Percentiles rank a stretch among this genome's conserved stretches.
Conservation (phyloP, 1,140 invertebrate genomes). For the Trichonephila clavipes region DNA sequence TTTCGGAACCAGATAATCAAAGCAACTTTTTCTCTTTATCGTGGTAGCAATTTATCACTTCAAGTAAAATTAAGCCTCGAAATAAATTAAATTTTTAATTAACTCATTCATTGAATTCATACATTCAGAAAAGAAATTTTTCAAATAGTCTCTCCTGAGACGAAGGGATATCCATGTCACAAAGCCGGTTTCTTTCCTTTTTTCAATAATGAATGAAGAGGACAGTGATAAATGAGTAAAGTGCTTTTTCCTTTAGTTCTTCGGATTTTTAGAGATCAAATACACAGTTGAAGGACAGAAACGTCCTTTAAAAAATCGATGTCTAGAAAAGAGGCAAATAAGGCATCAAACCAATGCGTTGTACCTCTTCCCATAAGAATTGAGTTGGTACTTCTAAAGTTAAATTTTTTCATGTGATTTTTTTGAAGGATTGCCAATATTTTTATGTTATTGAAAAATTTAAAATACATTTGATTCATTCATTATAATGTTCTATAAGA, state of each 20-base stretch:
- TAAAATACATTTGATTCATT: too few relatives aligned
- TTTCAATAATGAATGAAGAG: not conserved
- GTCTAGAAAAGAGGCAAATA: not conserved
- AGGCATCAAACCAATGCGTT: not conserved
- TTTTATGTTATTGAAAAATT: too few relatives aligned
- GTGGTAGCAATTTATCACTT: too few relatives aligned
- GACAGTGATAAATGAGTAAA: constrained; percentile 15
- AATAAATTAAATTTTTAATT: not conserved
- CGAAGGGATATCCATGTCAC: too few relatives aligned
- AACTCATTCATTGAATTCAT: not conserved
- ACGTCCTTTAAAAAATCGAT: not conserved
- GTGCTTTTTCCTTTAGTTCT: not conserved
- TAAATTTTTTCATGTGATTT: not conserved
- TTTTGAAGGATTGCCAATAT: too few relatives aligned
- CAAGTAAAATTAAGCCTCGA: too few relatives aligned
- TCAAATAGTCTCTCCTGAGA: not conserved
- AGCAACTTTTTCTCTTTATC: too few relatives aligned
- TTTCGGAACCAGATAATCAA: too few relatives aligned
- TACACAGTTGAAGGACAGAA: not conserved
- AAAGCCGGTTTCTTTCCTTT: not conserved
- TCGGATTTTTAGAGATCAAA: not conserved
- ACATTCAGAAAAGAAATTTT: not conserved
- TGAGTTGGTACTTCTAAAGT: not conserved
- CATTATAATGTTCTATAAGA: too few relatives aligned
- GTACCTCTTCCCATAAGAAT: not conserved